A percentile compares a stretch with the other conserved stretches of the same genome.
phyloP scores from a whole-genome alignment of 1,140 invertebrate species.

The Solenopsis invicta region DNA sequence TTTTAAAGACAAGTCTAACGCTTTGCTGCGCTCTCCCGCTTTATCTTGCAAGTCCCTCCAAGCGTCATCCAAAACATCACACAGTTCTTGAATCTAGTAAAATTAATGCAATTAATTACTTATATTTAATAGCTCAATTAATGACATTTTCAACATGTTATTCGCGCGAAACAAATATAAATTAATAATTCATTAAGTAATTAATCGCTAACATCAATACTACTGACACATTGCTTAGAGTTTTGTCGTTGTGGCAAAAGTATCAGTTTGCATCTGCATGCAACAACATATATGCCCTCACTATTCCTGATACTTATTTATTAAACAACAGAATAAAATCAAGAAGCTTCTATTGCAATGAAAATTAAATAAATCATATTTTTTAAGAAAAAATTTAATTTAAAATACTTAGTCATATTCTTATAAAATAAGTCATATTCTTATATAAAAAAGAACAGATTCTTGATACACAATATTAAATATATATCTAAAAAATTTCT shows the following conservation, averaged over 20 bases:
- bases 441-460: background rate
- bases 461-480: background rate
- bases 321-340: slow-evolving; percentile 13
- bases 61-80: slow-evolving; percentile 89
- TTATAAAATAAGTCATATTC: slow-evolving; percentile 8
- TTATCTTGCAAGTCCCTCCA: slow-evolving; percentile 92
- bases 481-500: slow-evolving; percentile 15
- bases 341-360: slow-evolving; percentile 6
- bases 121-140: background rate
- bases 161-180: slow-evolving; percentile 21
- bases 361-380: slow-evolving; percentile 14
- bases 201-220: background rate
- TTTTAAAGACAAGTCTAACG: slow-evolving; percentile 94
- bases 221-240: slow-evolving; percentile 20
- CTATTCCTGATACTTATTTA: slow-evolving; percentile 1
- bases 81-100: slow-evolving; percentile 89
- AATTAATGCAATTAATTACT: slow-evolving; percentile 39
- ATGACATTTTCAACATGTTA: slow-evolving; percentile 22
- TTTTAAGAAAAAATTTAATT: background rate
- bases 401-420: slow-evolving; percentile 18
- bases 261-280: slow-evolving; percentile 53
- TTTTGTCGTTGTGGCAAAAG: slow-evolving; percentile 19
- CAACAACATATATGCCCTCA: slow-evolving; percentile 11
- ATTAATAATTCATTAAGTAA: slow-evolving; percentile 33
- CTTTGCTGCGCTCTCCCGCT: slow-evolving; percentile 91